Conservation (phyloP, 2,888 invertebrate genomes). For the Tricholauxania praeusta region DNA sequence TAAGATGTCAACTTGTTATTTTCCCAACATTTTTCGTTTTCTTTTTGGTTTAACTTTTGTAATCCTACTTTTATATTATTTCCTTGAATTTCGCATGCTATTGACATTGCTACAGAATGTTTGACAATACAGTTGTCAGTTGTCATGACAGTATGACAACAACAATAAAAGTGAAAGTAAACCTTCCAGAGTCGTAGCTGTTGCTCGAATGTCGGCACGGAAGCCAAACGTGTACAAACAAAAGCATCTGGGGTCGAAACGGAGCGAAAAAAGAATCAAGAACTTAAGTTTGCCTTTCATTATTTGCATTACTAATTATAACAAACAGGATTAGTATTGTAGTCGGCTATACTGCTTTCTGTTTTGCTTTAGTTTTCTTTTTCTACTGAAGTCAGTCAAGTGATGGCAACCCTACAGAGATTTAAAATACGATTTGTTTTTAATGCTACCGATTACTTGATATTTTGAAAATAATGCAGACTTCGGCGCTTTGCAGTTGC, state of each 20-base stretch:
- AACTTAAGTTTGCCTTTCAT: conserved; percentile 45
- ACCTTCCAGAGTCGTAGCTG: not conserved
- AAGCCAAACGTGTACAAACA: conserved; percentile 37
- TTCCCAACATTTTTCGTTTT: not conserved
- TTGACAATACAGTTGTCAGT: conserved; percentile 22
- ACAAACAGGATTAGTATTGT: conserved; percentile 62
- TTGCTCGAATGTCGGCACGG: conserved; percentile 26
- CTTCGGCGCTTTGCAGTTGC: no score
- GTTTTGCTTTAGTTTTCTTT: not conserved
- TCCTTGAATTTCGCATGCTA: not conserved
- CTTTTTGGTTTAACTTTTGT: conserved; percentile 21
- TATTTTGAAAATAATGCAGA: no score
- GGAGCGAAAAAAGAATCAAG: conserved; percentile 8
- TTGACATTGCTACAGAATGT: conserved; percentile 31
- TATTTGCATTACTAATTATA: conserved; percentile 67
- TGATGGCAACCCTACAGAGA: not conserved
- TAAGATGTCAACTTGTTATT: conserved; percentile 26
- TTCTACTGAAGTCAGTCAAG: not conserved
- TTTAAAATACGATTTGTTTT: no score
- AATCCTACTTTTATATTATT: conserved; percentile 4
- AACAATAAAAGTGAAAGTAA: conserved; percentile 7
- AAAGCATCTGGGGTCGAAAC: conserved; percentile 16
- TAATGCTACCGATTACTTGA: no score
- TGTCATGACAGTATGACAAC: conserved; percentile 8
- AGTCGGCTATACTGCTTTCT: conserved; percentile 27